phyloP scores from a whole-genome alignment of 2,888 invertebrate species.

The Disparrhopalites patrizii region DNA sequence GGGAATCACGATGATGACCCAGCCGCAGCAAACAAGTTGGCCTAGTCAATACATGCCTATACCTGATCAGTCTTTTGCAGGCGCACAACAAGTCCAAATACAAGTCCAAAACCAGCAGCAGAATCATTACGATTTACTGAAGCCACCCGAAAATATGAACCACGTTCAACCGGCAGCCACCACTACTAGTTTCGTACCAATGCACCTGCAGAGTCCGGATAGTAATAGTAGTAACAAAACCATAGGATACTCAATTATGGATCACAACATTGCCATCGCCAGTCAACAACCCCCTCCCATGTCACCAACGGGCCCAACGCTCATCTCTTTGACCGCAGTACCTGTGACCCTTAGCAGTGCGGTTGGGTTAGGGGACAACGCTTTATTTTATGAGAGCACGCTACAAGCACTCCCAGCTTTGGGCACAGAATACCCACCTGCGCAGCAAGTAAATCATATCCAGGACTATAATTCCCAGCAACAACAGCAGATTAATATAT shows the following conservation, averaged over 20 bases:
- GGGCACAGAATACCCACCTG: neutral
- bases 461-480: neutral
- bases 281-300: neutral
- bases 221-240: neutral
- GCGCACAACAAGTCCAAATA: neutral
- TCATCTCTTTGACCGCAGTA: neutral
- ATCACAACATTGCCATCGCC: neutral
- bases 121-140: neutral
- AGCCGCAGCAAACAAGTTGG: neutral
- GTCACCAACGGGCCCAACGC: neutral
- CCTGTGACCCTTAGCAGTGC: neutral
- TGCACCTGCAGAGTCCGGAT: neutral
- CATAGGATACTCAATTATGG: neutral
- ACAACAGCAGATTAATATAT: neutral
- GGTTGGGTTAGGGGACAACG: too few species aligned
- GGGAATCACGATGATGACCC: too few species aligned
- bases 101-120: neutral
- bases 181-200: neutral
- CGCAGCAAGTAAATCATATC: neutral
- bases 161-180: neutral
- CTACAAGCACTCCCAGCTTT: neutral
- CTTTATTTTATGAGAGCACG: neutral
- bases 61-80: neutral
- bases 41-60: neutral
- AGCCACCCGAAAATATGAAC: neutral